phyloP scores from a whole-genome alignment of 2,113 vertebrate genomes.

The Pelusios castaneus region DNA sequence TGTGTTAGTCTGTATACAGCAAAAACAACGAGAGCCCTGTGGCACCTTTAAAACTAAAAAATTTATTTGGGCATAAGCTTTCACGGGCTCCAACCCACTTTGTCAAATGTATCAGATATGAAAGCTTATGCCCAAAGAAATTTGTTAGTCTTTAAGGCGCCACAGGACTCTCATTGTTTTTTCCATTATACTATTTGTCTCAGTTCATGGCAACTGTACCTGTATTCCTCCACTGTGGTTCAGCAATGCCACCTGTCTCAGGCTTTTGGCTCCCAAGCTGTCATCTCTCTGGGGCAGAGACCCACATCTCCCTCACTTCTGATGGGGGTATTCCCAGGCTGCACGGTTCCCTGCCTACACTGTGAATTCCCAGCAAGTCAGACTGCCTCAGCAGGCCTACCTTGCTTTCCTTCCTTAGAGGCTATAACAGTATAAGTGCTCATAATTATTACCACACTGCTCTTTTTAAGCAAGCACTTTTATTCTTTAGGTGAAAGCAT shows the following conservation, averaged over 20 bases:
- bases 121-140: too few relatives aligned
- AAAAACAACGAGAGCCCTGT: too few relatives aligned
- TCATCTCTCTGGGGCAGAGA: background rate
- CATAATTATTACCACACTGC: background rate
- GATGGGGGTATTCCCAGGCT: background rate
- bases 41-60: too few relatives aligned
- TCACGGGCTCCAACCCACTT: too few relatives aligned
- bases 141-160: too few relatives aligned
- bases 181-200: slow-evolving; percentile 12
- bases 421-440: too few relatives aligned
- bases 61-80: too few relatives aligned
- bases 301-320: background rate
- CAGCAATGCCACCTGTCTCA: background rate
- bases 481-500: background rate
- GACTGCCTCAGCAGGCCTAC: background rate
- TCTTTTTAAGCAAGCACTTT: background rate
- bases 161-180: too few relatives aligned
- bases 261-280: background rate
- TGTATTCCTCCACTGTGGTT: background rate
- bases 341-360: background rate
- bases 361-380: background rate
- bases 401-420: too few relatives aligned
- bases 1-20: too few relatives aligned
- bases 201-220: background rate
- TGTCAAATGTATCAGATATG: too few relatives aligned